Evolutionary conservation across 2,888 invertebrate genomes (phyloP), one percentile per base, ranked within the genome.

Genomic region (Agonopterix arenella): DNA sequence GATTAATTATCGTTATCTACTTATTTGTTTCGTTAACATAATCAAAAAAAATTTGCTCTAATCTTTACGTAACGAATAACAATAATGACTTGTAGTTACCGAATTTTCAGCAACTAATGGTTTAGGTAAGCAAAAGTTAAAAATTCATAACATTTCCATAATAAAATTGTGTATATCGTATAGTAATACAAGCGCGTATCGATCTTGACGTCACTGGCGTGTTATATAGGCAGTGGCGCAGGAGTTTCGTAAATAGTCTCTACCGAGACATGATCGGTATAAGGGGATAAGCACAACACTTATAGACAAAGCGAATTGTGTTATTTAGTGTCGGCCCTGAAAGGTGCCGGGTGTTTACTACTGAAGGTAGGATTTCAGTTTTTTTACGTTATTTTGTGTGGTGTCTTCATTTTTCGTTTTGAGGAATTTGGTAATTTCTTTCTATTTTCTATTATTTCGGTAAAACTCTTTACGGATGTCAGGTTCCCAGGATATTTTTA

Each of bases 161-260:
- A 54, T 45, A 45, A 43, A 48, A 40, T 48, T 55, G 49, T 51
- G 56, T 57, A 58, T 11, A 47, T 48, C 50, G 56, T 57, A 58
- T 11, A 47, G 37, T 13, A 54, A 48, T 18, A 44, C 38, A 38
- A 48, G 45, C 36, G 44, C 46, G 46, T 59, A 59, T 56, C 61
- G 53, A 49, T 36, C 44, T 54, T 80, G 80, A 84, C 84, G 82
- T 80, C 81, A 75, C 52, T 47, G 57, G 58, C 68, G 67, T 78
- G 73, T 53, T 84, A 84, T 84, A 85, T 83, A 84, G 84, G 57
- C 63, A 56, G 70, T 60, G 68, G 85, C 85, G 80, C 80, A 57
- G 66, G 73, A 76, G 70, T 68, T 57, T 66, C 59, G 60, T 62
- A 70, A 68, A 78, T 83, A 86, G 86, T 84, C 75, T 67, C 65